A percentile compares a stretch with the other conserved stretches of the same genome.
These are phyloP conservation scores for Troilus luridus DNA, from an alignment of 2,888 invertebrate genomes.

Conservation along the genomic window DNA sequence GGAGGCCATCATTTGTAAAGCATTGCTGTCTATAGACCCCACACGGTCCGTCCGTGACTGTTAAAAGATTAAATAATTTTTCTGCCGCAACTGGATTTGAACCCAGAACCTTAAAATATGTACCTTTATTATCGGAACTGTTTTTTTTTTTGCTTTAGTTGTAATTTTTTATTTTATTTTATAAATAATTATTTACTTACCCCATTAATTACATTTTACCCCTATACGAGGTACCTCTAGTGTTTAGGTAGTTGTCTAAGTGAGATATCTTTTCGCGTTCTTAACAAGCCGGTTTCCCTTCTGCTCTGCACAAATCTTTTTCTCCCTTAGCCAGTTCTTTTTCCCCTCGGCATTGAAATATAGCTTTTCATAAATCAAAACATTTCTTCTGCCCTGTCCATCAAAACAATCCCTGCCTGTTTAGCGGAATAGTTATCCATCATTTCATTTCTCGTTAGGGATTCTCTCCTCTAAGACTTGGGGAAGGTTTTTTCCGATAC, in stretches of 20 bases:
- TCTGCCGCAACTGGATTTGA: too few species aligned
- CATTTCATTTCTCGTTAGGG: not conserved
- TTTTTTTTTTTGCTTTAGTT: too few species aligned
- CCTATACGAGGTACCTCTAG: too few species aligned
- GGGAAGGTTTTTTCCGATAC: not conserved
- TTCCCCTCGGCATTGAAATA: not conserved
- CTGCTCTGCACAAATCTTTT: not conserved
- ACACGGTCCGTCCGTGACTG: too few species aligned
- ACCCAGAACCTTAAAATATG: too few species aligned
- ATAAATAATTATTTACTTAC: too few species aligned
- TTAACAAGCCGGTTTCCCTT: not conserved
- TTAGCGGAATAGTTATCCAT: not conserved
- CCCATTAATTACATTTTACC: too few species aligned
- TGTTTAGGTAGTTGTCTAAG: not conserved
- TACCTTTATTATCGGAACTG: too few species aligned
- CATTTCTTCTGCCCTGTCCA: not conserved
- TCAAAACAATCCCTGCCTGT: not conserved
- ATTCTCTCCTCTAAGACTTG: not conserved
- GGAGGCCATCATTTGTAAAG: too few species aligned
- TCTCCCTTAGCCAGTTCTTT: not conserved
- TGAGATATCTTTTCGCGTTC: not conserved
- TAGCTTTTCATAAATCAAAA: constrained; percentile 14
- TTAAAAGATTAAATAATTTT: too few species aligned
- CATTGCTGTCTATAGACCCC: too few species aligned
- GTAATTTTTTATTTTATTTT: too few species aligned